Conservation (phyloP, 2,888 invertebrate genomes). For the Chrysolina haemoptera region DNA sequence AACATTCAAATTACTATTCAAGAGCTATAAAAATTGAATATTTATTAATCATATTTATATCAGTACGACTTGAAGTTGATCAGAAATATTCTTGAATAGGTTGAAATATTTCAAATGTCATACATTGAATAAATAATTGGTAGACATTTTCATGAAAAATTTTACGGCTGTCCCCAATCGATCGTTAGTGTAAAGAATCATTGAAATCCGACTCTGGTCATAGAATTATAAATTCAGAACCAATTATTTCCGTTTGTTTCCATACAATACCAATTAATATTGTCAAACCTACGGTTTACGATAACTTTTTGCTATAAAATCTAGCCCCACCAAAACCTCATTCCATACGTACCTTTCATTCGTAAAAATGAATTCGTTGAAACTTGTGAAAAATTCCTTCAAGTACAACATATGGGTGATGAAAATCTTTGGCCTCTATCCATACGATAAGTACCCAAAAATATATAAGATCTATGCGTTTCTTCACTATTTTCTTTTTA, state of each 20-base stretch:
- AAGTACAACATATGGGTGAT: constrained; percentile 23
- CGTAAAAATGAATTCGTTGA: background rate
- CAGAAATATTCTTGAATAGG: too few species aligned
- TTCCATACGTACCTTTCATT: background rate
- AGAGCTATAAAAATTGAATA: too few species aligned
- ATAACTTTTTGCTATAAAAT: background rate
- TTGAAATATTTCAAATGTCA: too few species aligned
- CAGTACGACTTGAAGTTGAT: too few species aligned
- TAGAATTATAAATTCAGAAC: background rate
- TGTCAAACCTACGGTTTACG: background rate
- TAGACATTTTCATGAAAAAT: too few species aligned
- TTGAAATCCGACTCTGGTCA: background rate
- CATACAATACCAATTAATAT: background rate
- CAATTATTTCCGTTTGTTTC: background rate
- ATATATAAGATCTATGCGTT: constrained; percentile 17
- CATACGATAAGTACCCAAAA: constrained; percentile 28
- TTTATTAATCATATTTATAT: too few species aligned
- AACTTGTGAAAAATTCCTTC: constrained; percentile 29
- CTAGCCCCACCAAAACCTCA: background rate
- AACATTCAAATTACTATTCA: too few species aligned
- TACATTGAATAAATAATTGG: too few species aligned
- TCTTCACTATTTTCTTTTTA: constrained; percentile 25
- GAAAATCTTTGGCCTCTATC: constrained; percentile 36
- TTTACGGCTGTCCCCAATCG: too few species aligned
- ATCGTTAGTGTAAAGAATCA: background rate